Evolutionary conservation across 2,797 vertebrate genomes (phyloP), one percentile per base, ranked within the genome.

Genomic region (Euphonia xanthogaster): DNA sequence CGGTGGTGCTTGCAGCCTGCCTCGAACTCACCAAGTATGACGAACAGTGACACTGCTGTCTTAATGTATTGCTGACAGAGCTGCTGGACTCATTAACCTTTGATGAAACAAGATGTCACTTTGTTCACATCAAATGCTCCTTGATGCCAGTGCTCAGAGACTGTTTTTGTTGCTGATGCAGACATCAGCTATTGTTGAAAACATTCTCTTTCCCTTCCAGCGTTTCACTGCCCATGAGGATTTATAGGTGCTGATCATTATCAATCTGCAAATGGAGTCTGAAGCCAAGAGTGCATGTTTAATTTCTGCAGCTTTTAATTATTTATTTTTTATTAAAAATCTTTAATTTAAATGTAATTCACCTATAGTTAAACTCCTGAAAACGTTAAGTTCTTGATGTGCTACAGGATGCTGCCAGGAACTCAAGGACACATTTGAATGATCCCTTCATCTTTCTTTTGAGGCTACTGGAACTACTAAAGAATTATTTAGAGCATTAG

Each of bases 71-170:
- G 93, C 92, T 96, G 94, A 96, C 94, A 96, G 91, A 96, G 94
- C 81, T 93, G 86, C 84, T 97, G 84, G 94, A 89, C 91, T 95
- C 94, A 90, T 97, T 96, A 97, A 95, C 89, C 91, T 96, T 89
- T 95, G 93, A 88, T 95, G 94, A 97, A 96, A 96, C 91, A 91
- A 90, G 88, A 93, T 96, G 92, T 95, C 94, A 94, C 94, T 97
- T 94, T 94, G 85, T 90, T 96, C 96, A 96, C 94, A 93, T 95
- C 96, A 96, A 94, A 95, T 90, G 84, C 54, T 93, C 58, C 94
- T 96, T 94, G 91, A 88, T 96, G 87, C 84, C 84, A 88, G 72
- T 17, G 72, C 94, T 91, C 93, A 94, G 84, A 88, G 93, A 88
- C 92, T 91, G 81, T 67, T 96, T 92, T 94, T 94, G 88, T 94